phyloP scores from a whole-genome alignment of 2,888 invertebrate species.

The Tetramorium bicarinatum region DNA sequence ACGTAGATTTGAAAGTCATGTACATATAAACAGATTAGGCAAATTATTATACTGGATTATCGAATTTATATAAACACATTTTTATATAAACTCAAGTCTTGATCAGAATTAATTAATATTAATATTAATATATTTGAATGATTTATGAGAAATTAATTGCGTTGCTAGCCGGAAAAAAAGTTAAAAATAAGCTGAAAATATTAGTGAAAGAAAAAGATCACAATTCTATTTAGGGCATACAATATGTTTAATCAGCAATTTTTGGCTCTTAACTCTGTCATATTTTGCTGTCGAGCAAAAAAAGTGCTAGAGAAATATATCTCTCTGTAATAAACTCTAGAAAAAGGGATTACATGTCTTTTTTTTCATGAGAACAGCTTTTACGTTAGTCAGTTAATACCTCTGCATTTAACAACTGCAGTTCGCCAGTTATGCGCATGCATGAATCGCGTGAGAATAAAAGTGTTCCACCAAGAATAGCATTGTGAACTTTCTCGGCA shows the following conservation, averaged over 20 bases:
- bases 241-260: slow-evolving; percentile 7
- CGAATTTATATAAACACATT: slow-evolving; percentile 30
- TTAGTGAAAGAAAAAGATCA: neutral
- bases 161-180: neutral
- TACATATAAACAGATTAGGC: slow-evolving; percentile 44
- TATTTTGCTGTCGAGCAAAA: neutral
- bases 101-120: neutral
- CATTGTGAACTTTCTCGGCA: slow-evolving; percentile 20
- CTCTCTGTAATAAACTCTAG: slow-evolving; percentile 2
- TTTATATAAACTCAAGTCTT: neutral
- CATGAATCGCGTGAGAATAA: slow-evolving; percentile 30
- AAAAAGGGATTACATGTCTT: slow-evolving; percentile 15
- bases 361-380: slow-evolving; percentile 20
- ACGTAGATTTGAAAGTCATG: slow-evolving; percentile 56
- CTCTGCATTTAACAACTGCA: slow-evolving; percentile 29
- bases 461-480: slow-evolving; percentile 9
- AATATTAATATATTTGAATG: neutral
- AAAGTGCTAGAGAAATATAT: slow-evolving; percentile 10
- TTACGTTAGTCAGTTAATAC: slow-evolving; percentile 7
- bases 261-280: neutral
- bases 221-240: neutral
- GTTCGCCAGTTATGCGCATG: slow-evolving; percentile 3
- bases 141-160: neutral
- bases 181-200: neutral
- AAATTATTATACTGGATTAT: slow-evolving; percentile 70